Evolutionary conservation across 2,113 vertebrate genomes (phyloP), one percentile per base, ranked within the genome.

Genomic region (Psittacus erithacus): DNA sequence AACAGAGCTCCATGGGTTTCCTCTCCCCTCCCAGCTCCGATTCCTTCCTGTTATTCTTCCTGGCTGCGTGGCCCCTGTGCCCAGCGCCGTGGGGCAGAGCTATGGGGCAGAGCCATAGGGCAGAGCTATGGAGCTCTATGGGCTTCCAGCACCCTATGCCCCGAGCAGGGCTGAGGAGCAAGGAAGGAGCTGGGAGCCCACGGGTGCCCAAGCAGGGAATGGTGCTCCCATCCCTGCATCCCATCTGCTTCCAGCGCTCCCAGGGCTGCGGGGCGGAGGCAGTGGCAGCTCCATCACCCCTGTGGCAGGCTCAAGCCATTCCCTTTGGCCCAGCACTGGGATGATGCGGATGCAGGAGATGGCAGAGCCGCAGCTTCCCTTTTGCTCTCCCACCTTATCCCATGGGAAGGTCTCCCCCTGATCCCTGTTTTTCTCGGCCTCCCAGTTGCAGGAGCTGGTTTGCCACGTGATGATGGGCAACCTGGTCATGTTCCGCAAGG

Each of bases 391-490:
- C 12, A 7, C 55, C 55, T 33, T 33, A 57, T 33, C 55, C 55
- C 55, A 22, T 13, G 31, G 5, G 7, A 20, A 22, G 31, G 5
- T 6, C 31, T 20, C 55, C 68, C 25, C 9, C 86, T 11, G 10
- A 63, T 23, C 52, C 23, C 46, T 24, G 0, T 4, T 25, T 22
- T 7, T 10, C 23, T 39, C 23, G 22, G n/a, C 55, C 6, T 0
- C 55, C 17, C 94, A 99, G 99, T 97, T 99, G 68, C 99, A 99
- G 98, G 99, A 99, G 95, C 97, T 99, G 81, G 99, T 99, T 97
- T 99, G 99, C 97, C 99, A 99, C 3, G 99, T 99, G 92, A 99
- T 99, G 99, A 99, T 99, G 99, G 99, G 99, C 1, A 99, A 98
- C 97, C 98, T 99, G 52, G 99, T 99, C 74, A 99, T 99, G 99